A percentile compares a stretch with the other conserved stretches of the same genome.
Evolutionary conservation across 2,797 vertebrate species (phyloP).

Genomic region (Benthosema pterotum): DNA sequence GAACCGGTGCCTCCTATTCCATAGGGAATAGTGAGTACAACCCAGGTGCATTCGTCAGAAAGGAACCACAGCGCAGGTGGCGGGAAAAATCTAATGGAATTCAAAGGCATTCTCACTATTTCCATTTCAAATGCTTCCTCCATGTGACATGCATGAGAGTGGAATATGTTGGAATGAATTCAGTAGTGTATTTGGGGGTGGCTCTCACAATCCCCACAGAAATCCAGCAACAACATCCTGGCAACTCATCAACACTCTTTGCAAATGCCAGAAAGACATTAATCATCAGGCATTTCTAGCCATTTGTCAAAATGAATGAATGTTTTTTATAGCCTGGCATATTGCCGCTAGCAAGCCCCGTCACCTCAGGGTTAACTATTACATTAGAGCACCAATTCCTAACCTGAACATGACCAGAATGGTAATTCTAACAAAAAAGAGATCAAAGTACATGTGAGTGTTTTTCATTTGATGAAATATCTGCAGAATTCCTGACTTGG

Average conservation of each 20-base stretch:
- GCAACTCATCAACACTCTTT: conserved; percentile 44
- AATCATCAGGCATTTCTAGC: conserved; percentile 30
- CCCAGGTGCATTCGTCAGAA: conserved; percentile 50
- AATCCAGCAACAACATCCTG: conserved; percentile 22
- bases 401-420: conserved; percentile 19
- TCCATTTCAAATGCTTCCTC: conserved; percentile 58
- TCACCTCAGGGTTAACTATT: conserved; percentile 44
- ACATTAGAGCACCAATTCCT: conserved; percentile 17
- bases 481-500: too few species aligned
- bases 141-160: conserved; percentile 2
- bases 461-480: neutral
- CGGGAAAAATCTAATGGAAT: conserved; percentile 53
- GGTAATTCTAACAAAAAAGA: neutral
- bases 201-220: conserved; percentile 14
- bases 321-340: conserved; percentile 52
- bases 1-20: conserved; percentile 29
- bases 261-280: conserved; percentile 31
- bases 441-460: neutral
- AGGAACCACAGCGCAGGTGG: conserved; percentile 40
- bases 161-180: conserved; percentile 38
- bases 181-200: conserved; percentile 8
- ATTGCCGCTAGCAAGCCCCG: conserved; percentile 38
- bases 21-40: conserved; percentile 49
- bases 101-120: conserved; percentile 55
- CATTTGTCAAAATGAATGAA: conserved; percentile 45